Evolutionary conservation across 1,140 invertebrate genomes (phyloP).

Genomic region (Carposina sasakii): DNA sequence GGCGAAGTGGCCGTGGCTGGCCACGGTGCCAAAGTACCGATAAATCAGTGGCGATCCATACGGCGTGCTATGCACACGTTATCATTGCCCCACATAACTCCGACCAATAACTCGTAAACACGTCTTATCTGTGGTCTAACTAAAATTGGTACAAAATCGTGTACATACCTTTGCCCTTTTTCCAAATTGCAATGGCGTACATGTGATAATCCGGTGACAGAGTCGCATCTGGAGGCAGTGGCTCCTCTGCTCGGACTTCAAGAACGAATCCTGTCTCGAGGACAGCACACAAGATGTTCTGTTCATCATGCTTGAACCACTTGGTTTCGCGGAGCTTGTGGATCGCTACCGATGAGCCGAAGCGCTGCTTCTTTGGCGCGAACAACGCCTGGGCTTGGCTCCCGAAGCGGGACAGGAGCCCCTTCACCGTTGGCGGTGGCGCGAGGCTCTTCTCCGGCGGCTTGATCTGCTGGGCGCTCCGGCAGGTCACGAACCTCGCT

Average conservation of each 20-base stretch:
- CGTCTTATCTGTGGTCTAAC: no score
- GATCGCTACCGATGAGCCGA: conserved; percentile 77
- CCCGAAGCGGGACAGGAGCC: conserved; percentile 69
- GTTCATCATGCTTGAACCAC: conserved; percentile 79
- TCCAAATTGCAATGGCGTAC: conserved; percentile 78
- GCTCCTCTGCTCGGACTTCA: conserved; percentile 73
- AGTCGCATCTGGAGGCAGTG: conserved; percentile 54
- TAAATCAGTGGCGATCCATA: no score
- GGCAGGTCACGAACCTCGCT: conserved; percentile 72
- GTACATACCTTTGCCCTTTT: conserved; percentile 77
- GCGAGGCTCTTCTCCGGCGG: conserved; percentile 67
- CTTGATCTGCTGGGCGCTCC: conserved; percentile 69
- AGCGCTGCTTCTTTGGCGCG: conserved; percentile 69
- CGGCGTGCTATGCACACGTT: no score
- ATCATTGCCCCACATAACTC: no score
- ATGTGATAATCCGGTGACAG: conserved; percentile 67
- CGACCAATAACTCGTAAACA: no score
- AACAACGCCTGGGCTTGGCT: conserved; percentile 71
- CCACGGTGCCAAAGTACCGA: no score
- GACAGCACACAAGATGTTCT: conserved; percentile 78
- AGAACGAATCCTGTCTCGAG: conserved; percentile 79
- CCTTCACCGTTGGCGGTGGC: conserved; percentile 61
- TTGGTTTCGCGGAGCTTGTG: conserved; percentile 79
- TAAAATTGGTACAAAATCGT: background rate
- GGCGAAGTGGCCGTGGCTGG: no score